Base-by-base conservation (phyloP, 1,140 invertebrate species). In the Tetramorium parvispinum region DNA sequence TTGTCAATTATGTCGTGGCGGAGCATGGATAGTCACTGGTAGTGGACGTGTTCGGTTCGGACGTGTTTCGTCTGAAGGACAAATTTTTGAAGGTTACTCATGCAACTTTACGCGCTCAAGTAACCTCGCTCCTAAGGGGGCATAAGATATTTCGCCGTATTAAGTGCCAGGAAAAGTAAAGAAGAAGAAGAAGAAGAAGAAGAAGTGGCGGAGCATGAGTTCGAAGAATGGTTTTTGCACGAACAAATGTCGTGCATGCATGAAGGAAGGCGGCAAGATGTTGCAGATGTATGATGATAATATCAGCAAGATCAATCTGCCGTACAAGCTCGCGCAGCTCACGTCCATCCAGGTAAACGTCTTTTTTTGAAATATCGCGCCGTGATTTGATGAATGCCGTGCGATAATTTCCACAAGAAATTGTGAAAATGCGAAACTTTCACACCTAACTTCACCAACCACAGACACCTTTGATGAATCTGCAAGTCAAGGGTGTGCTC, bases 181-280 rank as follows among this genome's bases (percentile, higher is more conserved):
- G n/a, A n/a, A n/a, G n/a, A n/a, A n/a, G n/a, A n/a, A n/a, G n/a
- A n/a, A n/a, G n/a, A n/a, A n/a, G n/a, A n/a, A n/a, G n/a, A n/a
- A n/a, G n/a, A n/a, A n/a, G 49, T 16, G 49, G 24, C 7, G 49
- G 88, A 93, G 79, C 65, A 93, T 93, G 92, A 93, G 70, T 75
- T 93, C 89, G 92, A 93, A 93, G 92, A 91, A 93, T n/a, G 91
- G 81, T 65, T 46, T 10, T 13, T 93, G 87, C 79, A 88, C 85
- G 1, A 89, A 94, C 13, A 94, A 94, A 88, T 95, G 94, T 83
- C 94, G 95, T 18, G 93, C 93, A 0, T 95, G 94, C 46, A 95
- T 95, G 95, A 92, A 92, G 87, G 89, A 91, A 8, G 93, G 93
- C 8, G 92, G 93, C 37, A 85, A 87, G 32, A 89, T 95, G 76